Evolutionary conservation across 2,113 vertebrate species (phyloP).

Genomic region (Nicator chloris): DNA sequence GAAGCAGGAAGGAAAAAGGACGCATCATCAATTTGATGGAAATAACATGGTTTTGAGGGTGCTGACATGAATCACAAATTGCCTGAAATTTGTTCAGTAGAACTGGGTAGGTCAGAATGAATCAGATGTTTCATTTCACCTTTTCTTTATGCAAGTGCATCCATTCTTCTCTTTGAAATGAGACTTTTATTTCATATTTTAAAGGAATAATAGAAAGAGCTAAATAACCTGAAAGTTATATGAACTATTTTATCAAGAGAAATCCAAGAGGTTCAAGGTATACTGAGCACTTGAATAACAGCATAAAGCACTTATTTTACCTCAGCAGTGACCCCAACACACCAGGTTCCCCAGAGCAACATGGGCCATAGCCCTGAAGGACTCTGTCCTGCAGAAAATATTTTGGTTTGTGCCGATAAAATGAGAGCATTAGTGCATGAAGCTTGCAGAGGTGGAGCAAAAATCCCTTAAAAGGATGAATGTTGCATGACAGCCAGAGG

Average conservation of each 20-base stretch:
- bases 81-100: not conserved
- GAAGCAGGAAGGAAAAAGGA: not conserved
- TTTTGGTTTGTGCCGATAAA: not conserved
- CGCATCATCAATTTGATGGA: not conserved
- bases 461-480: not conserved
- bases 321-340: not conserved
- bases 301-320: not conserved
- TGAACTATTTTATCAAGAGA: not conserved
- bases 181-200: not conserved
- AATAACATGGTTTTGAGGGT: not conserved
- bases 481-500: not conserved
- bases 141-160: not conserved
- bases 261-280: not conserved
- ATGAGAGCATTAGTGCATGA: not conserved
- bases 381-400: not conserved
- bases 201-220: not conserved
- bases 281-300: not conserved
- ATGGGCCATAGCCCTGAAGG: not conserved
- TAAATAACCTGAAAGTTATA: not conserved
- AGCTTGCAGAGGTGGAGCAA: not conserved
- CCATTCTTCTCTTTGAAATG: not conserved
- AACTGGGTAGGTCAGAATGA: not conserved
- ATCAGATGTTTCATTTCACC: not conserved
- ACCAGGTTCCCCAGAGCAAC: not conserved
- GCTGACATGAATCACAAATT: not conserved